phyloP scores from a whole-genome alignment of 1,140 invertebrate genomes.

The Diplogasteroides magnus region DNA sequence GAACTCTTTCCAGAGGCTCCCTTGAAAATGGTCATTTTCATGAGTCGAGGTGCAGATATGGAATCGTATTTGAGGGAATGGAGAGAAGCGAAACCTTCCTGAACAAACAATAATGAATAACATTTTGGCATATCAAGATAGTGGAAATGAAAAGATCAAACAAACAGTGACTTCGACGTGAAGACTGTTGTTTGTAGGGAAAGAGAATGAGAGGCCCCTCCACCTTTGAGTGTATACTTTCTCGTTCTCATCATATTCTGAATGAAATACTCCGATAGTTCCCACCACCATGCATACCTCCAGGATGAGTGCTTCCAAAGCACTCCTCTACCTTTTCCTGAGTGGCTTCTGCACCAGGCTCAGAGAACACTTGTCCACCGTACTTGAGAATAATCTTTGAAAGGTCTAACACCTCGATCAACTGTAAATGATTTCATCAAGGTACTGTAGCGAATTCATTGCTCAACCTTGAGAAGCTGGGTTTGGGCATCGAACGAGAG shows the following conservation, averaged over 20 bases:
- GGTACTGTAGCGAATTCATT: constrained; percentile 1
- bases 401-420: constrained; percentile 54
- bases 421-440: constrained; percentile 24
- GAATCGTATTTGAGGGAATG: constrained; percentile 46
- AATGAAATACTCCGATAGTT: constrained; percentile 8
- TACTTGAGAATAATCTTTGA: constrained; percentile 41
- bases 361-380: constrained; percentile 36
- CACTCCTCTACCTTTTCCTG: constrained; percentile 45
- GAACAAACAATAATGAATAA: constrained; percentile 14
- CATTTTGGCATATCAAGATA: neutral
- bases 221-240: constrained; percentile 49
- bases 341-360: constrained; percentile 40
- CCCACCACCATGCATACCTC: constrained; percentile 27
- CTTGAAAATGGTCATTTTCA: constrained; percentile 45
- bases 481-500: constrained; percentile 42
- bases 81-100: constrained; percentile 45
- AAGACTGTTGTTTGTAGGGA: constrained; percentile 40
- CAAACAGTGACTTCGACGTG: constrained; percentile 29
- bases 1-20: constrained; percentile 38
- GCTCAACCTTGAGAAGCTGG: constrained; percentile 39
- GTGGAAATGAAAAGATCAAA: neutral
- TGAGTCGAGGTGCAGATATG: constrained; percentile 41
- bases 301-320: constrained; percentile 54
- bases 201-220: constrained; percentile 52
- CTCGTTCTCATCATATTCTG: constrained; percentile 52